Conservation (phyloP, 2,113 vertebrate genomes). For the Poicephalus meyeri region DNA sequence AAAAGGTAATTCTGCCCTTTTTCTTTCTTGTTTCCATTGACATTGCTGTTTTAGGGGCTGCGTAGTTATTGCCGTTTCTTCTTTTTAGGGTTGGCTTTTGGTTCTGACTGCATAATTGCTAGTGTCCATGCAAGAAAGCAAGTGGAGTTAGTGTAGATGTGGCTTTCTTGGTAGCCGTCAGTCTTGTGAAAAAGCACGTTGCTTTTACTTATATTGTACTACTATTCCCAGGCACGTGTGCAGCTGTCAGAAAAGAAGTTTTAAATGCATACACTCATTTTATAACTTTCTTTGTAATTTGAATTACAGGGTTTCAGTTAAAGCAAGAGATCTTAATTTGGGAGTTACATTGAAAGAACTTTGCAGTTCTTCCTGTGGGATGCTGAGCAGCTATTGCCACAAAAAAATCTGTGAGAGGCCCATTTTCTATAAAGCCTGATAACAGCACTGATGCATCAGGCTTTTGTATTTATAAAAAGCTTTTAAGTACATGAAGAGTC, state of each 20-base stretch:
- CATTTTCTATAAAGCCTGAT: background rate
- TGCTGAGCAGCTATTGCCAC: background rate
- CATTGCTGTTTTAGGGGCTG: fast-evolving
- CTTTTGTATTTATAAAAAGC: background rate
- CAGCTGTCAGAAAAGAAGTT: background rate
- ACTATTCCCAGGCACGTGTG: background rate
- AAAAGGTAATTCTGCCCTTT: background rate
- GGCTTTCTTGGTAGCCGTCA: background rate
- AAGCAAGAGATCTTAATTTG: background rate
- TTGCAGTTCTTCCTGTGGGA: background rate
- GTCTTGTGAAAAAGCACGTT: background rate
- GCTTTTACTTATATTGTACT: background rate
- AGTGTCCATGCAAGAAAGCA: background rate
- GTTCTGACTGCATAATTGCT: background rate
- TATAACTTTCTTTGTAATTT: background rate
- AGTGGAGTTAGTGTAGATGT: background rate
- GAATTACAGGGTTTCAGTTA: background rate
- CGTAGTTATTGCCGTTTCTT: background rate
- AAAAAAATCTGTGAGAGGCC: background rate
- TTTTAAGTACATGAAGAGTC: background rate
- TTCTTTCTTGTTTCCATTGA: background rate
- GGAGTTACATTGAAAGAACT: background rate
- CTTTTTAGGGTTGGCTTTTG: background rate
- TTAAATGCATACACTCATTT: background rate
- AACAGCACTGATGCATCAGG: background rate